These are phyloP conservation scores for Xestia rhomboidea DNA, from an alignment of 2,888 invertebrate genomes.

Conservation along the genomic window DNA sequence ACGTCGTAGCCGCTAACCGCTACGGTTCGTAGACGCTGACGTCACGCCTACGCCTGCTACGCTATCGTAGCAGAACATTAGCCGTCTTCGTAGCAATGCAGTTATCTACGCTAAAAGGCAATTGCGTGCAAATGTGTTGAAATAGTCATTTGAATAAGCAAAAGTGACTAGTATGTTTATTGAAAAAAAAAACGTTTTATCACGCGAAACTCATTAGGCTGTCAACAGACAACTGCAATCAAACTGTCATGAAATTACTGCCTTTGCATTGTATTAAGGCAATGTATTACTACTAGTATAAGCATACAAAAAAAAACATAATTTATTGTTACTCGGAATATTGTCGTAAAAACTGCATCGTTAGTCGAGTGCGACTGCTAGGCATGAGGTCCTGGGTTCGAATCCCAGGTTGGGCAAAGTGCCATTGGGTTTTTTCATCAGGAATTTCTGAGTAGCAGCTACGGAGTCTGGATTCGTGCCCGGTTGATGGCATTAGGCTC, in stretches of 20 bases:
- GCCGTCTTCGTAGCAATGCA: conserved; percentile 13
- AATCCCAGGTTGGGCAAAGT: too few relatives aligned
- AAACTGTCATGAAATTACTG: not conserved
- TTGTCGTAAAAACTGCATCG: too few relatives aligned
- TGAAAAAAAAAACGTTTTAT: conserved; percentile 18
- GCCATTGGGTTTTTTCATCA: too few relatives aligned
- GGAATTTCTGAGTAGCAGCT: too few relatives aligned
- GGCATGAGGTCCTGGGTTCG: too few relatives aligned
- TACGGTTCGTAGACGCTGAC: conserved; percentile 33
- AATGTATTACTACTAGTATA: not conserved
- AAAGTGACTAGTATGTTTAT: not conserved
- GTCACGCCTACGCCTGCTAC: conserved; percentile 42
- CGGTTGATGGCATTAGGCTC: too few relatives aligned
- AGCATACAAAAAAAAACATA: not conserved
- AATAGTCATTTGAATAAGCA: not conserved
- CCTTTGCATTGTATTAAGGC: too few relatives aligned
- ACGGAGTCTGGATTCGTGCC: too few relatives aligned
- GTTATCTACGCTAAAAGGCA: not conserved
- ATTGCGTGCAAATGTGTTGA: conserved; percentile 4
- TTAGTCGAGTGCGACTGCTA: too few relatives aligned
- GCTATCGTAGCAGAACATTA: conserved; percentile 24
- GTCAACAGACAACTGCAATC: conserved; percentile 18
- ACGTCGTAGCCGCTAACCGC: not conserved
- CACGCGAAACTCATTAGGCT: conserved; percentile 29
- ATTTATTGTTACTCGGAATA: too few relatives aligned